These are phyloP conservation scores for Carlito syrichta DNA, from an alignment of 2,113 vertebrate genomes.

Conservation along the genomic window DNA sequence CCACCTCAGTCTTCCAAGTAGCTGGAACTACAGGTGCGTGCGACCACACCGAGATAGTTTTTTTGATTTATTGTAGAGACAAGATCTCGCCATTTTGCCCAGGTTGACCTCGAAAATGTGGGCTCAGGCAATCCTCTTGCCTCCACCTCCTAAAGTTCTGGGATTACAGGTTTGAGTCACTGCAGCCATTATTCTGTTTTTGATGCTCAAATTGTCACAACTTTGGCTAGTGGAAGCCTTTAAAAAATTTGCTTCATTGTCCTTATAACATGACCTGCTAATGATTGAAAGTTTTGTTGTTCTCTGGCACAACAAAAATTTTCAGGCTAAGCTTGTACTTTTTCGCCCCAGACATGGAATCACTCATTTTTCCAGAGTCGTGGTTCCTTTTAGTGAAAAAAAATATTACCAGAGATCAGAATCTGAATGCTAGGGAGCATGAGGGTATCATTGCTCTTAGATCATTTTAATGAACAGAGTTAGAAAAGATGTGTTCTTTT, in stretches of 20 bases:
- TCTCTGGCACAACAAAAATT: background rate
- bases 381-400: background rate
- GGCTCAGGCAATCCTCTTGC: too few species aligned
- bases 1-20: too few species aligned
- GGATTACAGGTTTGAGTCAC: too few species aligned
- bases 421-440: conserved; percentile 47
- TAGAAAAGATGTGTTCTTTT: conserved; percentile 36
- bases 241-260: background rate
- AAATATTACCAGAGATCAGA: background rate
- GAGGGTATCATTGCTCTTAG: conserved; percentile 31
- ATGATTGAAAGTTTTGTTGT: background rate
- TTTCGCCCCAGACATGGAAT: background rate
- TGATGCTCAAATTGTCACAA: background rate
- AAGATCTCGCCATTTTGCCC: too few species aligned
- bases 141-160: too few species aligned
- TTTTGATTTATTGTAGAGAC: too few species aligned
- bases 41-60: too few species aligned
- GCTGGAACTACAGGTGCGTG: too few species aligned
- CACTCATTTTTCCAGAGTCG: background rate
- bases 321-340: background rate
- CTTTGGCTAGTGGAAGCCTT: background rate
- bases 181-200: background rate
- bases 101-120: too few species aligned
- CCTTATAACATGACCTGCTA: background rate
- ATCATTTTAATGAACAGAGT: background rate